Evolutionary conservation across 2,888 invertebrate genomes (phyloP), one percentile per base, ranked within the genome.

Genomic region (Adelognathus sp.): DNA sequence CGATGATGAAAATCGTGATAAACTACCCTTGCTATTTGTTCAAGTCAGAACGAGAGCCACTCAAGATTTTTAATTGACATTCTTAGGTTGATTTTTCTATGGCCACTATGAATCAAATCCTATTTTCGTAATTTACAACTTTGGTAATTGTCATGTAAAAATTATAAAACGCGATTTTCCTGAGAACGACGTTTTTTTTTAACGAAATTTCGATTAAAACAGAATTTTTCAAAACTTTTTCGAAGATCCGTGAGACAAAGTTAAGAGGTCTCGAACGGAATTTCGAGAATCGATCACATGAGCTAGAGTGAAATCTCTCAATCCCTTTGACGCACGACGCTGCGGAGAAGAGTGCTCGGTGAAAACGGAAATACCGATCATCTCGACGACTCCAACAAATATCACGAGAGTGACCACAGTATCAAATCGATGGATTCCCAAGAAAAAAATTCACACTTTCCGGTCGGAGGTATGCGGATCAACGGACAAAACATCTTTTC

Each of bases 351-450:
- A 52, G 74, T 60, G 70, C 71, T 36, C 14, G 56, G 60, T 46
- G 77, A 72, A 75, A 76, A 87, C 83, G 80, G 84, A 88, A 86
- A 88, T 88, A 86, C 84, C 84, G 85, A 87, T 84, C 81, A 82
- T n/a, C 76, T 69, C 67, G 66, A 24, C 41, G n/a, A 24, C n/a
- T 11, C n/a, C 7, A 41, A 18, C 27, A n/a, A 61, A 36, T 3
- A 9, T 36, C 9, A 7, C 4, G 52, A 24, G 44, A 58, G 29
- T 1, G n/a, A 21, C 7, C 14, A 11, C 9, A 82, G 80, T 81
- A 78, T 83, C 79, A 80, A 80, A 82, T 69, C 69, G 33, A 66
- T 76, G 64, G 66, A 44, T 24, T 41, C 21, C 21, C 14, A 36
- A 14, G 9, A 79, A 76, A 81, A 72, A 80, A 73, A 33, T 33